Evolutionary conservation across 1,140 invertebrate genomes (phyloP), one percentile per base, ranked within the genome.

Genomic region (Zaprionus lachaisei): DNA sequence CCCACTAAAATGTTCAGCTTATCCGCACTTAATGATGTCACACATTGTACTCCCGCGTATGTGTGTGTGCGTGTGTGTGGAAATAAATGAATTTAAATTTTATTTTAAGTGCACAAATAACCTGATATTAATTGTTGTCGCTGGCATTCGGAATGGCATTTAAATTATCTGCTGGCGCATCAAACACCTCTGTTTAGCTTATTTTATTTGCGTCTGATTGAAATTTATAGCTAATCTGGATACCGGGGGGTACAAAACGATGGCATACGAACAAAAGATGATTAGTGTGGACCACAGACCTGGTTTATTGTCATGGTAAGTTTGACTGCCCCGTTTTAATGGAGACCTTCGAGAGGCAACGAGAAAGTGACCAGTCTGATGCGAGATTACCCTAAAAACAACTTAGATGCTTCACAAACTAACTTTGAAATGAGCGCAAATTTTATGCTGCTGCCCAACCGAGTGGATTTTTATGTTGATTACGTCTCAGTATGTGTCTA

Each of bases 21-120:
- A 66, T 77, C 55, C 74, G 47, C 62, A 62, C 61, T 49, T 77
- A 73, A 80, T 80, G 65, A 77, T 80, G 74, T 77, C 74, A 73
- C 74, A 77, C 64, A 47, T 24, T 56, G 44, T 71, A 41, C 22
- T 58, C 26, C 5, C 14, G 12, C 31, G n/a, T 64, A 28, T 62
- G 20, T 34, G 26, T 58, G 54, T 17, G 12, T n/a, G 17, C 38
- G 31, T 63, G 68, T 61, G 12, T 73, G 38, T 51, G 44, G 64
- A 71, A 75, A 81, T 81, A 81, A 87, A 83, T 83, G 65, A 65
- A 84, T 87, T 87, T 89, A 81, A 77, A 81, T 81, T 79, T 67
- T 5, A 37, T 68, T 83, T 89, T 89, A 81, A 76, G 81, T 83
- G 71, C 71, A 49, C 34, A 72, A 77, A 86, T 86, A 85, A 85